Evolutionary conservation across 1,140 invertebrate genomes (phyloP).

Genomic region (Drosophila ercepeae): DNA sequence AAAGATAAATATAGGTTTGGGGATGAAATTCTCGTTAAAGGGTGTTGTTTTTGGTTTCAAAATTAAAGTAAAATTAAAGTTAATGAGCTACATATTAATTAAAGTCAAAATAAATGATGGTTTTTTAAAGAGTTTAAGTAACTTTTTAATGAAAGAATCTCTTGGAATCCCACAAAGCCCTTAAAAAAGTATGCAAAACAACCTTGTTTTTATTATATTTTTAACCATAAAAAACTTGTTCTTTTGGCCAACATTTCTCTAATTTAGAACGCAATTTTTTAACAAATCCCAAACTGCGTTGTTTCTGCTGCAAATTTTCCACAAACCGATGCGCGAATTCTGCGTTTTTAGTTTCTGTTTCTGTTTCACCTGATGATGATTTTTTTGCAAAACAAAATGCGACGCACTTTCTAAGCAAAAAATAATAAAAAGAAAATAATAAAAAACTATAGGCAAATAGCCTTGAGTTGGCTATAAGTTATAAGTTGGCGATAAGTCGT

Average conservation of each 20-base stretch:
- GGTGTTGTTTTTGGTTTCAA: not conserved
- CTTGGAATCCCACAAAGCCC: no score
- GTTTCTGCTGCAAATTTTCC: not conserved
- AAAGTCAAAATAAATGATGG: no score
- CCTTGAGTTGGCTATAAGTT: constrained; percentile 55
- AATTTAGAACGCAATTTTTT: not conserved
- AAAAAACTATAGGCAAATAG: constrained; percentile 49
- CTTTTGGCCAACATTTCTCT: not conserved
- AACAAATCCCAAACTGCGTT: not conserved
- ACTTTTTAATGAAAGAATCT: no score
- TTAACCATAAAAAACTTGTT: not conserved
- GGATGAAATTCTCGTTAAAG: not conserved
- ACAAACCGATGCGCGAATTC: not conserved
- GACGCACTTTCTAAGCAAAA: constrained; percentile 59
- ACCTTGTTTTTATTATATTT: no score
- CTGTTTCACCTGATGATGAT: constrained; percentile 3
- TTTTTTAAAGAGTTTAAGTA: no score
- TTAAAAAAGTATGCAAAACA: no score
- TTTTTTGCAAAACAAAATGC: constrained; percentile 48
- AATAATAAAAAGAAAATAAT: constrained; percentile 27
- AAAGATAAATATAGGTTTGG: constrained; percentile 16
- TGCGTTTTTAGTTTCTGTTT: not conserved
- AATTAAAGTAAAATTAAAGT: no score
- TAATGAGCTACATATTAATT: no score
- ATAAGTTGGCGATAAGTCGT: constrained; percentile 59